Evolutionary conservation across 2,888 invertebrate genomes (phyloP), one percentile per base, ranked within the genome.

Genomic region (Erpobdella octoculata): DNA sequence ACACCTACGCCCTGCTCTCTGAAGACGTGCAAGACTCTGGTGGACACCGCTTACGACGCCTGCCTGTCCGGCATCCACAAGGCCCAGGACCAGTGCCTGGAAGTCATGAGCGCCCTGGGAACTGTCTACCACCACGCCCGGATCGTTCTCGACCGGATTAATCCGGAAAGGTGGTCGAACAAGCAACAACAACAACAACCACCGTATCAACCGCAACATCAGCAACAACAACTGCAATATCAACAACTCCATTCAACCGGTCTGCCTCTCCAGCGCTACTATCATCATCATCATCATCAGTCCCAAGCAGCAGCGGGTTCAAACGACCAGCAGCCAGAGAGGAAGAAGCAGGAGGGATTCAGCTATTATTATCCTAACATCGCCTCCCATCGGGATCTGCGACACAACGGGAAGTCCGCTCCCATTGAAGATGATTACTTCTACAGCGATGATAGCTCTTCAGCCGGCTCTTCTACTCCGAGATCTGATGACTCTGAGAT

Each of bases 81-180:
- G 25, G 77, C 77, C 53, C 72, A 74, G 72, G 68, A 74, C 66
- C 74, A 77, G 73, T 77, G 77, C 70, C 46, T 73, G 31, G 75
- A 73, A 5, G 75, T 77, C 37, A 74, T 77, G 62, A 72, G 67
- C 9, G 74, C 76, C 33, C 71, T 77, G 25, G 75, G 74, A 25
- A 71, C 70, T 5, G 76, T 77, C 31, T 77, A 77, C 73, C 73
- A 73, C 62, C 74, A 75, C 18, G 75, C 76, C 21, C 69, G 73
- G 53, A 72, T 71, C 59, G 74, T 77, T 6, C 75, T 77, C 4
- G 76, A 77, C 64, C 38, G 62, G 31, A 76, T 77, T 31, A 77
- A 77, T 68, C 77, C 76, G 1, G 76, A 75, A 36, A 67, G 70
- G 15, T 76, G 75, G 76, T 73, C 73, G n/a, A 73, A 75, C 48